phyloP scores from a whole-genome alignment of 1,140 invertebrate genomes.

The Drosophila subobscura region DNA sequence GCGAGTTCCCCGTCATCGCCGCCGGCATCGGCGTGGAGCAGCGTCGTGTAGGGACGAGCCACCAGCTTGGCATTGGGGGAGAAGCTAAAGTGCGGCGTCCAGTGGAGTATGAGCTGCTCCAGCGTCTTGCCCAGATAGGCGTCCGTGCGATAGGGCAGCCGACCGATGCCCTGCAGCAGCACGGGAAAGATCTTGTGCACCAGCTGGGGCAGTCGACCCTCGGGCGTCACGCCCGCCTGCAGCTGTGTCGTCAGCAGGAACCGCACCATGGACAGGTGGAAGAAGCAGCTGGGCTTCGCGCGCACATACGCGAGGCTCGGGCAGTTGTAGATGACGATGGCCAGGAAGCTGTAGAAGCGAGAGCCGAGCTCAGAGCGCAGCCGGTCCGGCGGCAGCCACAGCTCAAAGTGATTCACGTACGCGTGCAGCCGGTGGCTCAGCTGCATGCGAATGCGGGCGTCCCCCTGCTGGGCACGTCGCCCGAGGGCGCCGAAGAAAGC shows the following conservation, averaged over 20 bases:
- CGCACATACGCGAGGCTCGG: constrained; percentile 69
- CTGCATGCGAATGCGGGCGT: constrained; percentile 56
- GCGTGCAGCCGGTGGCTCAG: constrained; percentile 70
- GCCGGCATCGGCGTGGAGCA: constrained; percentile 54
- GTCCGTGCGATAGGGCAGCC: constrained; percentile 71
- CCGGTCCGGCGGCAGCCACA: constrained; percentile 61
- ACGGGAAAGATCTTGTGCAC: constrained; percentile 82
- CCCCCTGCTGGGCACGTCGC: constrained; percentile 49
- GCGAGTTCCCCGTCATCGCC: constrained; percentile 42
- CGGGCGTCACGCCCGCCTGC: constrained; percentile 66
- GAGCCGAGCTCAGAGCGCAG: constrained; percentile 56
- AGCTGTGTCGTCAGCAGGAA: constrained; percentile 72
- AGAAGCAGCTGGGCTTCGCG: constrained; percentile 78
- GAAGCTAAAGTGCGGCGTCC: constrained; percentile 78
- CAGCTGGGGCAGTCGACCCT: constrained; percentile 57
- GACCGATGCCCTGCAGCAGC: constrained; percentile 74
- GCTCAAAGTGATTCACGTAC: constrained; percentile 73
- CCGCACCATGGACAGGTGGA: constrained; percentile 74
- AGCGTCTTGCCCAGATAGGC: constrained; percentile 69
- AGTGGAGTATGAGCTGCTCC: constrained; percentile 70
- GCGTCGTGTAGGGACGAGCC: constrained; percentile 60
- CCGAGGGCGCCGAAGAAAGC: constrained; percentile 73
- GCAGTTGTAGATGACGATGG: constrained; percentile 82
- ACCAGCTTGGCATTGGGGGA: constrained; percentile 58
- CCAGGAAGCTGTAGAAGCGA: constrained; percentile 78